Conservation (phyloP, 2,113 vertebrate species). For the Oreochromis aureus region DNA sequence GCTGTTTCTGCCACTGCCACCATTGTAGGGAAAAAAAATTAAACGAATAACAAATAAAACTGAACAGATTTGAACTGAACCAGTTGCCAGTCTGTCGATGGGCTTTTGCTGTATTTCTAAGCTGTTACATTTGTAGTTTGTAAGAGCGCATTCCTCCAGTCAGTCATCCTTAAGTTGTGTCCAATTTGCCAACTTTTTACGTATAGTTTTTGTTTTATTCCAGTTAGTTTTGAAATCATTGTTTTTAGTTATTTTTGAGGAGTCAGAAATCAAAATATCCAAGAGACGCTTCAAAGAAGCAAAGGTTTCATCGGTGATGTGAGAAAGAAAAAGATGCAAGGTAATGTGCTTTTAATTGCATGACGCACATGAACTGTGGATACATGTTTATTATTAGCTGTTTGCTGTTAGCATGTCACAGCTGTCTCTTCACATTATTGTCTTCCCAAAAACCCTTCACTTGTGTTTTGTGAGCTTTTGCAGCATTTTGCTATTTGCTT, state of each 20-base stretch:
- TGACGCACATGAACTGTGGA: background rate
- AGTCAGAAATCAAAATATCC: background rate
- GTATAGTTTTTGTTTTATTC: background rate
- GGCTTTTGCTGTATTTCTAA: background rate
- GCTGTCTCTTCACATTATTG: background rate
- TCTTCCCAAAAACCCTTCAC: background rate
- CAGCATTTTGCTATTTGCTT: background rate
- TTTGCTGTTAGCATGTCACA: background rate
- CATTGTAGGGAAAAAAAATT: background rate
- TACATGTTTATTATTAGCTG: background rate
- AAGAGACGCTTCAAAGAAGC: background rate
- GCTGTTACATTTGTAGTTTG: background rate
- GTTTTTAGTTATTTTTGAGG: background rate
- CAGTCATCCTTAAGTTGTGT: background rate
- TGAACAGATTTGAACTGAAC: background rate
- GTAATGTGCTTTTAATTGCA: background rate
- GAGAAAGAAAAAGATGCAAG: background rate
- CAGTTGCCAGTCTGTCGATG: background rate
- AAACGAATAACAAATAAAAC: background rate
- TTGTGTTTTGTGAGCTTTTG: background rate
- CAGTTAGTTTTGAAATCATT: background rate
- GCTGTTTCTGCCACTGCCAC: background rate
- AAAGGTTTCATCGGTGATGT: background rate
- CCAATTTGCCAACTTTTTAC: background rate
- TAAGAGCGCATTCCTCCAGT: background rate